Base-by-base conservation (phyloP, 2,797 vertebrate genomes). In the Enteromius viviparus region DNA sequence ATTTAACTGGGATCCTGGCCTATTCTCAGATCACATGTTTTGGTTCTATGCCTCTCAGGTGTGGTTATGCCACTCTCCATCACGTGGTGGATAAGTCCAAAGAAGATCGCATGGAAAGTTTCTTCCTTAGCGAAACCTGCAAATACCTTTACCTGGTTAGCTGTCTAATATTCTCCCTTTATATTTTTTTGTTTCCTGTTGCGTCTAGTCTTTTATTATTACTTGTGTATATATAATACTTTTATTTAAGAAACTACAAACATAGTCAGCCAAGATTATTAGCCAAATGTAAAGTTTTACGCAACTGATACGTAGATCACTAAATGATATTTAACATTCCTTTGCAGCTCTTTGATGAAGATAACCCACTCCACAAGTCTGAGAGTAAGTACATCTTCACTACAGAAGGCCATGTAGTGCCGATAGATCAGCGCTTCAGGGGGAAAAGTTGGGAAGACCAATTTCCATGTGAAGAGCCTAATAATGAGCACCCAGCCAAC, bases 61-160 rank as follows among this genome's bases (percentile, higher is more conserved):
- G 98, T 89, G 98, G 98, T 23, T 99, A 99, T 1, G 98, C 98
- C 84, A 99, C 98, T 0, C 94, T 99, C 62, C 98, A 99, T 91
- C 98, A 99, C 0, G 98, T 99, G 12, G 96, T 98, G 34, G 97
- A 99, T 83, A 99, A 99, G 92, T 98, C 97, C 47, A 98, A 98
- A 94, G 98, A 99, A 86, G 98, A 99, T 93, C 95, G 98, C 15
- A 99, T 99, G 98, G 98, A 99, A 94, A 99, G 98, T 91, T 99
- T 99, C 91, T 99, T 99, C 80, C 97, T 99, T 90, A 99, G 98
- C 45, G 98, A 99, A 92, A 99, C 98, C 1, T 99, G 98, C 90
- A 99, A 99, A 95, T 99, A 99, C 85, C 91, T 99, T 88, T 99
- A 82, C 71, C 58, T 89, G 89, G 86, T 88, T 69, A 58, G 85